Base-by-base conservation (phyloP, 2,113 vertebrate genomes). In the Labrus mixtus region DNA sequence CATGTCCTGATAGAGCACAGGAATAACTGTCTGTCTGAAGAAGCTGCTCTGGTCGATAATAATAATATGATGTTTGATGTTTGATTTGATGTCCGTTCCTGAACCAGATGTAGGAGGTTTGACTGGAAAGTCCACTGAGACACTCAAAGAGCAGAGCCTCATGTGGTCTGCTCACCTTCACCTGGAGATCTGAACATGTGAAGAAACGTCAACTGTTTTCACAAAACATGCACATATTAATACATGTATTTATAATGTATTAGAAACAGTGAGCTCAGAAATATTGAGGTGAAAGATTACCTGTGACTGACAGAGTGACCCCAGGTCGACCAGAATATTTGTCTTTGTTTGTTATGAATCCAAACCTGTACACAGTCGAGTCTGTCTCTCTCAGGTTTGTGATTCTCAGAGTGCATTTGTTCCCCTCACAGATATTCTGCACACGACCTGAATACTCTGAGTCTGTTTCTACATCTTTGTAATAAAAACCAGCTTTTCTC, bases 291-390 rank as follows among this genome's bases (percentile, higher is more conserved):
- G 46, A 59, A 29, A 39, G 53, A n/a, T 54, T 60, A 85, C 83
- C 78, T 85, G 36, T 59, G 23, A 85, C 77, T 7, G 36, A 11
- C 15, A 85, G 4, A 37, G 4, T 11, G 51, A 78, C 75, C 72
- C 69, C 74, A 33, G 60, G 56, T 33, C 0, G 11, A 39, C 50
- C 50, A 23, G 6, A 22, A 1, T 6, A 68, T 4, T 2, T 11
- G 1, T 0, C 0, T n/a, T 6, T 33, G 36, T 62, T 60, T 45
- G 64, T 75, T 17, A 0, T 37, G 48, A 84, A 64, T 20, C 46
- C 76, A 43, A 84, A 75, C 53, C 33, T 72, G 66, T 81, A 87
- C 10, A 0, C 11, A 60, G 70, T 57, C 7, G 67, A 72, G 43
- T 87, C 81, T 0, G 13, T 71, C 46, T 53, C 11, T 72, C 62